Base-by-base conservation (phyloP, 2,797 vertebrate species). In the Lateolabrax maculatus region DNA sequence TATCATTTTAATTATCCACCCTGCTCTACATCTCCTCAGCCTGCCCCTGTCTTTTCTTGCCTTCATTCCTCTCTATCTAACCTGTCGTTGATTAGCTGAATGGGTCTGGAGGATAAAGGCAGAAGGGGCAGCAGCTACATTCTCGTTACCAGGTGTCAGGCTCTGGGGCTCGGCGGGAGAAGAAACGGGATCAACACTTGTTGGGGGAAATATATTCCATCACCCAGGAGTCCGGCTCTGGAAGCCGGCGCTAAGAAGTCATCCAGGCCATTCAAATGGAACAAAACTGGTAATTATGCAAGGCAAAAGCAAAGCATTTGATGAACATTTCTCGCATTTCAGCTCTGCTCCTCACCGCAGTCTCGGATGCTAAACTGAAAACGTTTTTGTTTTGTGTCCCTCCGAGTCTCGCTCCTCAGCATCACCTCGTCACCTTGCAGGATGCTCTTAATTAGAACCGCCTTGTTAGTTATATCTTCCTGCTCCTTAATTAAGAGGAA, bases 401-500 rank as follows among this genome's bases (percentile, higher is more conserved):
- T 49, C 4, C 4, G 25, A 19, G 19, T 49, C 31, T 57, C 37
- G 31, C 41, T 18, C 51, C 73, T n/a, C 71, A 3, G 60, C 78
- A 8, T 88, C 81, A 69, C 76, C 86, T 72, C 67, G 23, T 81
- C 81, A 81, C 84, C 79, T 76, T 6, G 49, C 65, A 79, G 91
- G 81, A 71, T 88, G 90, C 93, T 82, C 92, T 95, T 95, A 96
- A 96, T 96, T 96, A 91, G 94, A 93, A 70, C 94, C 86, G 90
- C 88, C 94, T 87, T 11, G 56, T 90, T 88, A 84, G 93, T 83
- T 86, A 87, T 91, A 84, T 86, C 81, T 93, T 71, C 90, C 5
- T 21, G 34, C 49, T 70, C 65, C 67, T 89, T 99, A 96, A 98
- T 98, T 96, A 97, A 96, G 91, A 92, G 89, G 92, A 93, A 94